A percentile compares a stretch with the other conserved stretches of the same genome.
Conservation (phyloP, 2,113 vertebrate species). For the Embiotoca jacksoni region DNA sequence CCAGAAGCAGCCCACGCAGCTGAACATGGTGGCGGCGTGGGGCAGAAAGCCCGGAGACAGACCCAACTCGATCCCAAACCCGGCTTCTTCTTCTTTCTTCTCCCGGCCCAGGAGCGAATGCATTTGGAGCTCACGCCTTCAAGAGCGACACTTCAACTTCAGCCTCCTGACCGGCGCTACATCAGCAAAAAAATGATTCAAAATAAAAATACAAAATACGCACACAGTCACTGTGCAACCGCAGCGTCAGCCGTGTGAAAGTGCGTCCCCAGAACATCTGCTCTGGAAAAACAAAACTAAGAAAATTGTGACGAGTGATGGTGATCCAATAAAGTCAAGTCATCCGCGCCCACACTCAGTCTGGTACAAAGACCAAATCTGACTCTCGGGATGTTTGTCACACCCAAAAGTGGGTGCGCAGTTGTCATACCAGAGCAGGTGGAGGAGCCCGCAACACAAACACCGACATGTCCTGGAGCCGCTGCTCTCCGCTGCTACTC, state of each 20-base stretch:
- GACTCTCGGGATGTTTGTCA: constrained; percentile 60
- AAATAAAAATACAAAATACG: not conserved
- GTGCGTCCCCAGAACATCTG: constrained; percentile 61
- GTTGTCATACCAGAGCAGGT: constrained; percentile 36
- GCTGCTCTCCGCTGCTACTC: not conserved
- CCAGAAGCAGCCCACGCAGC: constrained; percentile 92
- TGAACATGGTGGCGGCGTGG: constrained; percentile 88
- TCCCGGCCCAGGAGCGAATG: constrained; percentile 86
- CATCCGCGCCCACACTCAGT: constrained; percentile 36
- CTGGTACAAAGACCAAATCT: constrained; percentile 19
- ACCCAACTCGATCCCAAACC: constrained; percentile 76
- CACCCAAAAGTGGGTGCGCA: constrained; percentile 70
- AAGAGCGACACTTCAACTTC: constrained; percentile 66
- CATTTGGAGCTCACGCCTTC: constrained; percentile 84
- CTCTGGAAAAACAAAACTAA: not conserved
- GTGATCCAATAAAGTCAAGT: constrained; percentile 35
- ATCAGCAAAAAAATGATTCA: constrained; percentile 30
- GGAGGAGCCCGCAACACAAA: constrained; percentile 6
- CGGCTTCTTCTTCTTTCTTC: constrained; percentile 84
- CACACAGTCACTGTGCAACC: constrained; percentile 20
- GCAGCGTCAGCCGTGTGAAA: constrained; percentile 5
- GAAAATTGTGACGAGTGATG: constrained; percentile 8
- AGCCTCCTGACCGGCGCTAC: constrained; percentile 49
- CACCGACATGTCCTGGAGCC: not conserved
- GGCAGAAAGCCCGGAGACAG: constrained; percentile 80